These are phyloP conservation scores for Meteorus colon DNA, from an alignment of 2,888 invertebrate genomes.

Conservation along the genomic window DNA sequence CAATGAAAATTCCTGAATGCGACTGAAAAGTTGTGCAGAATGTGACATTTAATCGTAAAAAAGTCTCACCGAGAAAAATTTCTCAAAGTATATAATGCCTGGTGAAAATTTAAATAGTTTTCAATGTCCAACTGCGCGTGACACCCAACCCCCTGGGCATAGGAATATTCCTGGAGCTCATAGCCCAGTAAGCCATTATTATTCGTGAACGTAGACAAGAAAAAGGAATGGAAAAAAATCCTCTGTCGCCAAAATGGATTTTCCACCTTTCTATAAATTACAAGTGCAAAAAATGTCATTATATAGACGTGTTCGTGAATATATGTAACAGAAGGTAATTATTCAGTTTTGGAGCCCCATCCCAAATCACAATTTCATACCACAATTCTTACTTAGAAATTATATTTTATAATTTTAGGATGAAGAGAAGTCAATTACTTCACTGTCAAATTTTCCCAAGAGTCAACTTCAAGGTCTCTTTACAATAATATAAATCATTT, in stretches of 20 bases:
- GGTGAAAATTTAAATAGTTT: conserved; percentile 9
- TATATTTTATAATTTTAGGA: too few species aligned
- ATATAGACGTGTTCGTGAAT: not conserved
- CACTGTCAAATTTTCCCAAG: too few species aligned
- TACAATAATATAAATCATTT: too few species aligned
- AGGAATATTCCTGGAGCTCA: not conserved
- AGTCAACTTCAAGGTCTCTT: too few species aligned
- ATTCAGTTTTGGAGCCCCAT: too few species aligned
- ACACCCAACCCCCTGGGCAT: not conserved
- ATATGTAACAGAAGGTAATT: too few species aligned
- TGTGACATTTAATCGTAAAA: conserved; percentile 7
- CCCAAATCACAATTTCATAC: too few species aligned
- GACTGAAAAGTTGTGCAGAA: not conserved
- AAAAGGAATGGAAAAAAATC: not conserved
- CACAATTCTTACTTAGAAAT: too few species aligned
- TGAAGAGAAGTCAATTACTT: too few species aligned
- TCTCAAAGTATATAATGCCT: not conserved
- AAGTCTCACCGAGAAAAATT: not conserved
- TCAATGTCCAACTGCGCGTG: conserved; percentile 13
- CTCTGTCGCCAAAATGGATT: not conserved
- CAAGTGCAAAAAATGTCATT: not conserved
- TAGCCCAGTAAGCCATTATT: not conserved
- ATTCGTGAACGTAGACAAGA: not conserved
- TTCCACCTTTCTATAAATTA: not conserved
- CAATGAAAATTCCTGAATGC: not conserved